Evolutionary conservation across 2,888 invertebrate genomes (phyloP).

Genomic region (Eupsilia transversa): DNA sequence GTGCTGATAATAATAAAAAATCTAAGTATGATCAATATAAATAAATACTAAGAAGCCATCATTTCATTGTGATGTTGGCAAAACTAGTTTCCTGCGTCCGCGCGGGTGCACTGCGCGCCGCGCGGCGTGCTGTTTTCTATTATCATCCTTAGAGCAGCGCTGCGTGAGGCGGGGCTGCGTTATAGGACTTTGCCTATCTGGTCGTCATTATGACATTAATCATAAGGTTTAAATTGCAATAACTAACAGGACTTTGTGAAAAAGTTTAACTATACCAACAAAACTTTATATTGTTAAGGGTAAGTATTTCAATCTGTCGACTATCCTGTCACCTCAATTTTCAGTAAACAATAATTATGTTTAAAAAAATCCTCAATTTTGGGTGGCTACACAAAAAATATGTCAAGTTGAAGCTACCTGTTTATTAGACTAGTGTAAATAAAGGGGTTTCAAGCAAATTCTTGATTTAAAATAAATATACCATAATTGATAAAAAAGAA

Average conservation of each 20-base stretch:
- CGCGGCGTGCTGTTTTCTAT: too few species aligned
- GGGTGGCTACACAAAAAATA: constrained; percentile 30
- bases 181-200: too few species aligned
- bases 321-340: constrained; percentile 50
- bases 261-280: too few species aligned
- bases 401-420: not conserved
- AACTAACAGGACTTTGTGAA: too few species aligned
- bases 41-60: not conserved
- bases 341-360: constrained; percentile 30
- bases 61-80: not conserved
- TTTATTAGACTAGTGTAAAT: not conserved
- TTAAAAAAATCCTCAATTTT: constrained; percentile 6
- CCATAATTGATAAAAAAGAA: not conserved
- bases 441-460: not conserved
- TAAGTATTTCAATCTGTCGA: constrained; percentile 11
- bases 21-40: constrained; percentile 9
- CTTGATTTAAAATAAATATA: not conserved
- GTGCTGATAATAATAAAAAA: constrained; percentile 42
- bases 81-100: too few species aligned
- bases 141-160: too few species aligned
- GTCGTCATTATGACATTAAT: too few species aligned
- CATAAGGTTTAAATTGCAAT: too few species aligned
- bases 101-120: too few species aligned
- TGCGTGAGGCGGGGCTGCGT: too few species aligned
- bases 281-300: not conserved